Evolutionary conservation across 2,888 invertebrate species (phyloP).

Genomic region (Notodonta dromedarius): DNA sequence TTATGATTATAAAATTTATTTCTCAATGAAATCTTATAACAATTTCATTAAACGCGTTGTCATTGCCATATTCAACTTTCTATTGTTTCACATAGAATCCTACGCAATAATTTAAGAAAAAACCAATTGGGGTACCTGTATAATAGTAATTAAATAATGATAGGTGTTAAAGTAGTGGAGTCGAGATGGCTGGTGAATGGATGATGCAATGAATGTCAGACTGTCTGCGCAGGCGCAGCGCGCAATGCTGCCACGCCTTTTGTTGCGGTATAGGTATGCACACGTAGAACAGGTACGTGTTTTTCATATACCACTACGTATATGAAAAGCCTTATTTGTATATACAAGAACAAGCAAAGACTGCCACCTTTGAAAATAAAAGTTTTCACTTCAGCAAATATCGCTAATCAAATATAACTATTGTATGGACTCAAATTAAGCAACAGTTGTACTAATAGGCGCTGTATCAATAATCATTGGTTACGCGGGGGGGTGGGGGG

Average conservation of each 20-base stretch:
- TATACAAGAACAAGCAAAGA: too few relatives aligned
- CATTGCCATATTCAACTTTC: slow-evolving; percentile 41
- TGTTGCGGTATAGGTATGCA: slow-evolving; percentile 29
- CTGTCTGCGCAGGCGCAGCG: slow-evolving; percentile 19
- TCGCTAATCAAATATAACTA: too few relatives aligned
- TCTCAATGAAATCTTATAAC: slow-evolving; percentile 5
- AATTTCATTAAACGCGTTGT: slow-evolving; percentile 34
- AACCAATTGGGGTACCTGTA: slow-evolving; percentile 36
- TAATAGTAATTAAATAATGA: slow-evolving; percentile 57
- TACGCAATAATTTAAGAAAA: slow-evolving; percentile 39
- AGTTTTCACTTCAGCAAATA: too few relatives aligned
- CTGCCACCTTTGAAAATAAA: too few relatives aligned
- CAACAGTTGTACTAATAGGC: too few relatives aligned
- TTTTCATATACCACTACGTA: background rate
- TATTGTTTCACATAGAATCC: slow-evolving; percentile 42
- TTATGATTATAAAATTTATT: background rate
- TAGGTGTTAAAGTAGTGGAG: slow-evolving; percentile 52
- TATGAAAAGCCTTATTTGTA: too few relatives aligned
- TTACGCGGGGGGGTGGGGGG: too few relatives aligned
- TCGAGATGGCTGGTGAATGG: slow-evolving; percentile 56
- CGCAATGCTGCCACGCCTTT: slow-evolving; percentile 29
- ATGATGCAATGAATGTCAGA: slow-evolving; percentile 57
- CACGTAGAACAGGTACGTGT: background rate
- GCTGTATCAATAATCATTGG: too few relatives aligned
- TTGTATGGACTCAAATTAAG: too few relatives aligned